Evolutionary conservation across 2,797 vertebrate genomes (phyloP).

Genomic region (Neomorphus geoffroyi): DNA sequence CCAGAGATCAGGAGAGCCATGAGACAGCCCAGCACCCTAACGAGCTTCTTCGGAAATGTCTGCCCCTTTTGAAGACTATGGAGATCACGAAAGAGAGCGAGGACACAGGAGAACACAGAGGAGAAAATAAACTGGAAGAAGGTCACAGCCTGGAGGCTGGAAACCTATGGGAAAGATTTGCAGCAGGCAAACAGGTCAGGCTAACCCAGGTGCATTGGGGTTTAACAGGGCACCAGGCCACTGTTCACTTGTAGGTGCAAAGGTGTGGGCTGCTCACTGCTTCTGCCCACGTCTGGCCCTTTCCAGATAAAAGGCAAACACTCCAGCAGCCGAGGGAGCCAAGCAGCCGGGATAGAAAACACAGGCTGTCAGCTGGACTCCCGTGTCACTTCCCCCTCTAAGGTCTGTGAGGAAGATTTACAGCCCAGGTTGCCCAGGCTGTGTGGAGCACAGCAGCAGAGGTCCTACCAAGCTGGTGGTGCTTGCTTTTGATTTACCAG

Average conservation of each 20-base stretch:
- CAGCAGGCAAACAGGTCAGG: not conserved
- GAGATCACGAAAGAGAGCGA: not conserved
- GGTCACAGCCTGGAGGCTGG: not conserved
- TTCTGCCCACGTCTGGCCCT: not conserved
- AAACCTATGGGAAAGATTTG: not conserved
- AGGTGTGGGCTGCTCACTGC: accelerated
- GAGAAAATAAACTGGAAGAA: not conserved
- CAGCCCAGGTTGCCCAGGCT: not conserved
- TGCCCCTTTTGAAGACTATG: not conserved
- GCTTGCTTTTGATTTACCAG: conserved; percentile 49
- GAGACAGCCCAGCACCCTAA: not conserved
- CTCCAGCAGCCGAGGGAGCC: not conserved
- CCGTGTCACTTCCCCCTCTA: not conserved
- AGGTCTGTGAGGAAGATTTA: not conserved
- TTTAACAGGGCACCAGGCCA: not conserved
- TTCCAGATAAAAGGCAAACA: not conserved
- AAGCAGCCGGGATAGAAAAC: not conserved
- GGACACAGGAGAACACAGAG: not conserved
- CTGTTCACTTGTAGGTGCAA: not conserved
- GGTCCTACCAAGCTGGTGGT: not conserved
- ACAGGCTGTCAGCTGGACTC: not conserved
- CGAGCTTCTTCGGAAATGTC: not conserved
- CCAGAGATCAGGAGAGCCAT: not conserved
- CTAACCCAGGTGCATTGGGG: not conserved
- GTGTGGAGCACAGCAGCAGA: not conserved